A percentile compares a stretch with the other conserved stretches of the same genome.
Conservation (phyloP, 2,113 vertebrate species). For the Ciconia maguari region DNA sequence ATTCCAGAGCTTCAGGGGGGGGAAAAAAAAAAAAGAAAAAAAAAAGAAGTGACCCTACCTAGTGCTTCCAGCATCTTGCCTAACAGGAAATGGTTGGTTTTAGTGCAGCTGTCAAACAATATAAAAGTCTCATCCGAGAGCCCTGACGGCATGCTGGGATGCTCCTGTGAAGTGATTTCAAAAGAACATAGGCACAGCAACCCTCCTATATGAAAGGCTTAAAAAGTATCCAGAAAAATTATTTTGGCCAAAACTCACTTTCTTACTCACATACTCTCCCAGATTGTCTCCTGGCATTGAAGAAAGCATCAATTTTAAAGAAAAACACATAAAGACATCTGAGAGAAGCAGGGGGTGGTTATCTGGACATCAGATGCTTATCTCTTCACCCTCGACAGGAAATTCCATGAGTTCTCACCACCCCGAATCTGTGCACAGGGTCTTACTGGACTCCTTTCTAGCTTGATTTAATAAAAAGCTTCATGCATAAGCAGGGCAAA, state of each 20-base stretch:
- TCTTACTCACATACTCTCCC: not conserved
- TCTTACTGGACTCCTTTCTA: not conserved
- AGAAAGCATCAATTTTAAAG: not conserved
- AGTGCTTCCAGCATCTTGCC: not conserved
- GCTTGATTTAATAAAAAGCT: not conserved
- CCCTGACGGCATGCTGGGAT: rapidly evolving
- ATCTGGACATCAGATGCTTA: constrained; percentile 37
- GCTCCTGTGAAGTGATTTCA: not conserved
- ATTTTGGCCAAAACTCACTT: not conserved
- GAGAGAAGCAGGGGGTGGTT: not conserved
- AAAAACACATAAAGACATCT: not conserved
- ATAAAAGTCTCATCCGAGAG: not conserved
- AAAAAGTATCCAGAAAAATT: not conserved
- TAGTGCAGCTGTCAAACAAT: not conserved
- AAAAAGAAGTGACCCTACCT: not conserved
- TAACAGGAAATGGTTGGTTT: not conserved
- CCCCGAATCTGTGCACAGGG: not conserved
- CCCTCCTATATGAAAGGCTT: not conserved
- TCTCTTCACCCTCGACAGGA: not conserved
- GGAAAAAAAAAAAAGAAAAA: rapidly evolving
- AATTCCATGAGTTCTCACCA: constrained; percentile 11
- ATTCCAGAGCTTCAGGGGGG: not conserved
- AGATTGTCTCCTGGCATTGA: not conserved
- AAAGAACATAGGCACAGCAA: not conserved
- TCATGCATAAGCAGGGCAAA: not conserved